These are phyloP conservation scores for Ascidia mentula DNA, from an alignment of 23 tunicate species.

Conservation along the genomic window DNA sequence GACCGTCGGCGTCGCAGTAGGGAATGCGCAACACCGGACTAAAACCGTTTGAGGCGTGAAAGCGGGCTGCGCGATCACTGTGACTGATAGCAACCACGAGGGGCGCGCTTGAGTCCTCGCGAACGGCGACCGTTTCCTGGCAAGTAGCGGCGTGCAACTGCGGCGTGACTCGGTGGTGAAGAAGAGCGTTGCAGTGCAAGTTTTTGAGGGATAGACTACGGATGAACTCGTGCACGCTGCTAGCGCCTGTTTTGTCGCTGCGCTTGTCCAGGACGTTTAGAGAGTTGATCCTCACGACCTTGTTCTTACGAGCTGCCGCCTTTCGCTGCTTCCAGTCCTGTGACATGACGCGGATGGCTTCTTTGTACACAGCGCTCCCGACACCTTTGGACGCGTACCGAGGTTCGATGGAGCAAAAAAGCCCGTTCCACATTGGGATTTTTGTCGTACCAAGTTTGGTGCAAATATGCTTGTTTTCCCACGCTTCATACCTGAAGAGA, in stretches of 20 bases:
- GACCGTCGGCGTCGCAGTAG: conserved; percentile 31
- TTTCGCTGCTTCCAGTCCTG: conserved; percentile 30
- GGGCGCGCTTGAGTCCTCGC: conserved; percentile 23
- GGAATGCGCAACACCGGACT: conserved; percentile 54
- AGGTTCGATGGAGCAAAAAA: conserved; percentile 77
- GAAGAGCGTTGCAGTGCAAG: conserved; percentile 16
- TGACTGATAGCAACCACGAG: conserved; percentile 74
- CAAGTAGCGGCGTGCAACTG: background rate
- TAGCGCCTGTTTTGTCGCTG: background rate
- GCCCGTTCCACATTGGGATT: conserved; percentile 88
- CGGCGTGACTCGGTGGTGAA: conserved; percentile 28
- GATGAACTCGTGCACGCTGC: conserved; percentile 15
- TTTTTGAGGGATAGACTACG: conserved; percentile 15
- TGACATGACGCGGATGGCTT: conserved; percentile 63
- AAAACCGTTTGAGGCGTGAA: conserved; percentile 79
- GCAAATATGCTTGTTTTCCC: conserved; percentile 71
- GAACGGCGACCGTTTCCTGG: background rate
- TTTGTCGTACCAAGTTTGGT: conserved; percentile 27
- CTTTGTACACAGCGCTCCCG: conserved; percentile 68
- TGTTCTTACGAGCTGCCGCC: background rate
- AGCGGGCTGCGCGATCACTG: conserved; percentile 57
- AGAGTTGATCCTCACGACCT: background rate
- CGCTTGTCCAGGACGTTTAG: background rate
- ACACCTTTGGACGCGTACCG: conserved; percentile 63
- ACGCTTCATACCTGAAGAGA: conserved; percentile 73